Percentiles rank a stretch among this genome's conserved stretches.
Evolutionary conservation across 1,140 invertebrate species (phyloP).

Genomic region (Drosophila burlai): DNA sequence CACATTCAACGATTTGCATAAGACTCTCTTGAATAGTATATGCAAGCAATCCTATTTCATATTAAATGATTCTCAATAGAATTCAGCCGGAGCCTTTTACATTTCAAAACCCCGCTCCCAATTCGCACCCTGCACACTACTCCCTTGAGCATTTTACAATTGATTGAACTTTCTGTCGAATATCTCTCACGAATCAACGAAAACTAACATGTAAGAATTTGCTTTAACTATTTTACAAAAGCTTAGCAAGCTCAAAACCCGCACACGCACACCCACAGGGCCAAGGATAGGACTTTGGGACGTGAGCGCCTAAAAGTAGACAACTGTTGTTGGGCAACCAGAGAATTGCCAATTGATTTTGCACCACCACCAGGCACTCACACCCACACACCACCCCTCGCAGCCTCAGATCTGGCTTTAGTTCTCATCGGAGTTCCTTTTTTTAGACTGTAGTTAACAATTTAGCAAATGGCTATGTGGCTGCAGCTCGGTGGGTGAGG

Average conservation of each 20-base stretch:
- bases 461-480: slow-evolving; percentile 70
- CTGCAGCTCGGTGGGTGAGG: slow-evolving; percentile 32
- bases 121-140: neutral
- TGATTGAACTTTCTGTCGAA: slow-evolving; percentile 53
- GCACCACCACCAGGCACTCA: slow-evolving; percentile 33
- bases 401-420: slow-evolving; percentile 27
- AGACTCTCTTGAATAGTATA: neutral
- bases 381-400: neutral
- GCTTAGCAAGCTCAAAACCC: slow-evolving; percentile 61
- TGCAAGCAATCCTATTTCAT: neutral
- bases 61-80: slow-evolving; percentile 5
- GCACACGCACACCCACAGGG: slow-evolving; percentile 27
- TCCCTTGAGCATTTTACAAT: slow-evolving; percentile 35
- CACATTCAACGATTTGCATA: neutral
- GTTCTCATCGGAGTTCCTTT: slow-evolving; percentile 12
- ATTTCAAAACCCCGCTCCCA: neutral
- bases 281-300: slow-evolving; percentile 32
- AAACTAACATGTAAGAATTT: slow-evolving; percentile 68
- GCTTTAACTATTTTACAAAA: slow-evolving; percentile 63
- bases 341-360: slow-evolving; percentile 76
- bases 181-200: slow-evolving; percentile 49
- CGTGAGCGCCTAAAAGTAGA: slow-evolving; percentile 77
- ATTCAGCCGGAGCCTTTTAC: neutral
- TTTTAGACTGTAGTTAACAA: slow-evolving; percentile 71
- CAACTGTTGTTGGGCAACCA: slow-evolving; percentile 63